These are phyloP conservation scores for Ptilonorhynchus violaceus DNA, from an alignment of 2,113 vertebrate species.

Conservation along the genomic window DNA sequence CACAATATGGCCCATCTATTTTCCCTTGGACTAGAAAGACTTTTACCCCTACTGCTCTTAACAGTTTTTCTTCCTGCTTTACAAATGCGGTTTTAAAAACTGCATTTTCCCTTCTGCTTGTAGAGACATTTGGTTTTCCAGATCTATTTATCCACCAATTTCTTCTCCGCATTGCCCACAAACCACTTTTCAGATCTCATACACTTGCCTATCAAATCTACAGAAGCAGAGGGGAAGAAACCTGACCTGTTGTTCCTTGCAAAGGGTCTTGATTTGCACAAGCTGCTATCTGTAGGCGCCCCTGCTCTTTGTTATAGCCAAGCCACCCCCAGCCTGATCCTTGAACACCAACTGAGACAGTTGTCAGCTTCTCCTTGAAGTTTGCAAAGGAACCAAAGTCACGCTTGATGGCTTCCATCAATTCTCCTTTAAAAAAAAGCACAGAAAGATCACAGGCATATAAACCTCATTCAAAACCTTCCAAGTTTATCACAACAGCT, in stretches of 20 bases:
- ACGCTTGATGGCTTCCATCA: constrained; percentile 89
- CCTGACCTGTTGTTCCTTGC: constrained; percentile 91
- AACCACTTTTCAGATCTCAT: not conserved
- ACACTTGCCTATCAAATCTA: not conserved
- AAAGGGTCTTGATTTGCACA: constrained; percentile 95
- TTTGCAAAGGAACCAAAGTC: constrained; percentile 94
- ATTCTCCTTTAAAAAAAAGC: constrained; percentile 76
- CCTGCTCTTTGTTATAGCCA: constrained; percentile 86
- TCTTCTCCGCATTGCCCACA: not conserved
- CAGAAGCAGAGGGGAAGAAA: not conserved
- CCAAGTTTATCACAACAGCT: not conserved
- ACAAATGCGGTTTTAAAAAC: not conserved
- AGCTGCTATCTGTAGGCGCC: constrained; percentile 81
- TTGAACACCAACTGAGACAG: constrained; percentile 88
- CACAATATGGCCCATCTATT: not conserved
- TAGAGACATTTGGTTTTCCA: not conserved
- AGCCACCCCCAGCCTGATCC: constrained; percentile 99
- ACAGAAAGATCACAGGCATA: not conserved
- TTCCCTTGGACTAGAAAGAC: not conserved
- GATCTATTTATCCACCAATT: not conserved
- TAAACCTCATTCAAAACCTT: not conserved
- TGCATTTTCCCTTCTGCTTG: not conserved
- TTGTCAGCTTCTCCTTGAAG: constrained; percentile 91
- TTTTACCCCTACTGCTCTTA: not conserved
- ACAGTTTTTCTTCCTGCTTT: not conserved